Evolutionary conservation across 2,113 vertebrate genomes (phyloP).

Genomic region (Phocoena phocoena): DNA sequence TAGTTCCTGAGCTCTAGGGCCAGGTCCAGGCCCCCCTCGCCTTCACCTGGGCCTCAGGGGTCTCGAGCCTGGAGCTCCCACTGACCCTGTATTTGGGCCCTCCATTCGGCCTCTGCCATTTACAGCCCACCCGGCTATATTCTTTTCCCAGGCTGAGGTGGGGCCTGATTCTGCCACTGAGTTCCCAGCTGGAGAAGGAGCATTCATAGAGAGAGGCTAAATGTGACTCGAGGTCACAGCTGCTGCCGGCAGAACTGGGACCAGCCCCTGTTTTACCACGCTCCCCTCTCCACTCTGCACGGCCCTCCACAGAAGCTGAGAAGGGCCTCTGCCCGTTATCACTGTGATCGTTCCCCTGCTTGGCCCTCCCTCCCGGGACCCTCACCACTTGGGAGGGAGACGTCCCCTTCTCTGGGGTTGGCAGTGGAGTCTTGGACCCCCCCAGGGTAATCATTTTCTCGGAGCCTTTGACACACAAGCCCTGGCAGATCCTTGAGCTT

Average conservation of each 20-base stretch:
- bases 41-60: background rate
- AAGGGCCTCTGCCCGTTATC: background rate
- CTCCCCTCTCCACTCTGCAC: background rate
- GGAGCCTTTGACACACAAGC: accelerated
- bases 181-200: background rate
- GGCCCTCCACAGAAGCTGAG: background rate
- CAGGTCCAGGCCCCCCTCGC: background rate
- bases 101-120: background rate
- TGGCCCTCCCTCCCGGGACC: background rate
- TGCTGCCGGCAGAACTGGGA: background rate
- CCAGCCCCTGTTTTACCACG: background rate
- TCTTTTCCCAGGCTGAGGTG: background rate
- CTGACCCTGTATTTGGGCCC: accelerated
- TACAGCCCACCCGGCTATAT: accelerated
- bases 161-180: background rate
- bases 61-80: background rate
- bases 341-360: background rate
- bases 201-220: background rate
- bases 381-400: background rate
- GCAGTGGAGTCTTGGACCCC: background rate
- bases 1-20: background rate
- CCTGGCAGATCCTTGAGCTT: background rate
- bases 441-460: background rate
- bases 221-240: background rate
- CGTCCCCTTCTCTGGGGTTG: background rate